These are phyloP conservation scores for Balearica regulorum DNA, from an alignment of 2,797 vertebrate species.

Conservation along the genomic window DNA sequence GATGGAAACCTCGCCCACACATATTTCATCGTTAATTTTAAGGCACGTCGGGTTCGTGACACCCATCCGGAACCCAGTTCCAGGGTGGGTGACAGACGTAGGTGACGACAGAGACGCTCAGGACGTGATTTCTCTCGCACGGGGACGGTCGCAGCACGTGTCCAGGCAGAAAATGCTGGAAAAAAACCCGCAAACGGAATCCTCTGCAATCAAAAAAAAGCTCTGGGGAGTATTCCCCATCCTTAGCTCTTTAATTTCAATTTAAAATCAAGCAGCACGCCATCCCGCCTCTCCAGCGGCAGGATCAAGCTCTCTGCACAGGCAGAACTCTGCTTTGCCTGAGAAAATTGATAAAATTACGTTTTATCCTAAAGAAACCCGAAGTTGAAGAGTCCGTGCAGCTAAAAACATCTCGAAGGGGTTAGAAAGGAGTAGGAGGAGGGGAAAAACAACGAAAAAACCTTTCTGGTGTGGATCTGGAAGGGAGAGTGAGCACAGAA, in stretches of 20 bases:
- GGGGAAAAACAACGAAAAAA: too few species aligned
- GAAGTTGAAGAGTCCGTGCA: background rate
- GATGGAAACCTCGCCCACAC: background rate
- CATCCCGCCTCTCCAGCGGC: background rate
- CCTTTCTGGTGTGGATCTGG: too few species aligned
- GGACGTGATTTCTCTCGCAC: background rate
- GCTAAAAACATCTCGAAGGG: background rate
- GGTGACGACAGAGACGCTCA: background rate
- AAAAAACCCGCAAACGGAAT: too few species aligned
- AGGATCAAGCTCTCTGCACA: too few species aligned
- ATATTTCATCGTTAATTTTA: background rate
- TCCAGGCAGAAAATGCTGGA: background rate
- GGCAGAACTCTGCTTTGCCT: background rate
- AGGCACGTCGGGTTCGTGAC: background rate
- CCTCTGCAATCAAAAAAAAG: too few species aligned
- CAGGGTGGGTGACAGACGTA: background rate
- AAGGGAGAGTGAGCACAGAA: background rate
- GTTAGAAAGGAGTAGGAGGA: background rate
- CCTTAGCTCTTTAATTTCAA: background rate
- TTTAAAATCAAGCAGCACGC: background rate
- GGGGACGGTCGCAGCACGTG: accelerated
- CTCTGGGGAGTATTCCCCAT: background rate
- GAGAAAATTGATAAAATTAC: background rate
- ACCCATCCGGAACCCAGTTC: background rate
- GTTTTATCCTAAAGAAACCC: background rate